Evolutionary conservation across 2,888 invertebrate species (phyloP).

Genomic region (Phyto melanocephala): DNA sequence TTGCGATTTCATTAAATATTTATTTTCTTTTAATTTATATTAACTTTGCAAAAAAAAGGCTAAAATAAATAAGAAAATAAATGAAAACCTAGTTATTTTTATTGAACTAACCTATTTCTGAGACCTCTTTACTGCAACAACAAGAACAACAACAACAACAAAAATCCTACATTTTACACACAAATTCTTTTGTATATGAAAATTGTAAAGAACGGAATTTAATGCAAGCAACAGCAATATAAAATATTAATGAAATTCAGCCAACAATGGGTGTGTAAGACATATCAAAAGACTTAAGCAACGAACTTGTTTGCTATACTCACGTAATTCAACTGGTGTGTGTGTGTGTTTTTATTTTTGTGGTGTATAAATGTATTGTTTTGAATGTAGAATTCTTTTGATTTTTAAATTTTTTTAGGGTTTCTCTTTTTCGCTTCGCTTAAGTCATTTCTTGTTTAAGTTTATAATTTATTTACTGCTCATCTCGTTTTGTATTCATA

Average conservation of each 20-base stretch:
- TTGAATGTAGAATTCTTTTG: constrained; percentile 32
- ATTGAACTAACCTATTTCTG: constrained; percentile 61
- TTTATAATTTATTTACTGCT: background rate
- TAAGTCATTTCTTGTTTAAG: background rate
- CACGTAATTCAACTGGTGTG: constrained; percentile 36
- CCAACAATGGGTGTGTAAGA: constrained; percentile 16
- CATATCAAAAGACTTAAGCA: constrained; percentile 61
- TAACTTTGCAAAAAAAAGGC: background rate
- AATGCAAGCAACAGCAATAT: constrained; percentile 10
- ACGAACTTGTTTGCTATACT: constrained; percentile 53
- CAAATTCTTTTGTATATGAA: background rate
- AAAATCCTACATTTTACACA: background rate
- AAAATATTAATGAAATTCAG: background rate
- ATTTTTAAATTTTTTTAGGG: constrained; percentile 16
- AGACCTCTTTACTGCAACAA: constrained; percentile 35
- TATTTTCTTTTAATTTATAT: constrained; percentile 28
- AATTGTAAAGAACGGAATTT: constrained; percentile 48
- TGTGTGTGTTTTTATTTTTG: background rate
- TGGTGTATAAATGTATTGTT: background rate
- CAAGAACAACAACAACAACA: background rate
- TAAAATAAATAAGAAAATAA: background rate
- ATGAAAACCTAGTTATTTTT: constrained; percentile 57
- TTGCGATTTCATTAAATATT: constrained; percentile 9
- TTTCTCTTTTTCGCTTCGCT: constrained; percentile 21
- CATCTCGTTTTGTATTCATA: too few relatives aligned